These are phyloP conservation scores for Drosophila truncata DNA, from an alignment of 1,140 invertebrate species.

Conservation along the genomic window DNA sequence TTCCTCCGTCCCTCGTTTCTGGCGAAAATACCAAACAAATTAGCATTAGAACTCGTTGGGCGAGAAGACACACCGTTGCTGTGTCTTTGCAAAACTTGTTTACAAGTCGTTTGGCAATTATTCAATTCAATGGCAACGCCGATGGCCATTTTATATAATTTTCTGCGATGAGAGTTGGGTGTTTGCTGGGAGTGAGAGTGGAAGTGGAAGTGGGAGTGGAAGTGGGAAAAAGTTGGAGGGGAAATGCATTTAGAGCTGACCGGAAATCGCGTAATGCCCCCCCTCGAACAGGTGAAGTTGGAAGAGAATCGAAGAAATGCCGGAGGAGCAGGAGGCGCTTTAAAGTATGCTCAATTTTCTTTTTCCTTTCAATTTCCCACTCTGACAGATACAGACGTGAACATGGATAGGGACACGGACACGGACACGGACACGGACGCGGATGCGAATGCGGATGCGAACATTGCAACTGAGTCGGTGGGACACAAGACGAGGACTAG, in stretches of 20 bases:
- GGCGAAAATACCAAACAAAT: conserved; percentile 59
- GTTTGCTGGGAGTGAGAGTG: not conserved
- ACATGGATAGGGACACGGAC: conserved; percentile 25
- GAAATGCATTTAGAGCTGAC: conserved; percentile 57
- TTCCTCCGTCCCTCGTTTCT: not conserved
- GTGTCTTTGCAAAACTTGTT: conserved; percentile 59
- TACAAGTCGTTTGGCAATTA: conserved; percentile 78
- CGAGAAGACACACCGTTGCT: conserved; percentile 23
- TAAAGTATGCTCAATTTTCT: conserved; percentile 69
- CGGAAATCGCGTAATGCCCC: conserved; percentile 61
- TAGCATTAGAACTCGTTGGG: conserved; percentile 55
- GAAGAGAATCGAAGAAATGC: not conserved
- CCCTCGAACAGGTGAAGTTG: conserved; percentile 6
- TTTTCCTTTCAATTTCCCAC: conserved; percentile 68
- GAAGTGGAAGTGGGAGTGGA: not conserved
- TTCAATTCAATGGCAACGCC: conserved; percentile 69
- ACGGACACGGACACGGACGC: conserved; percentile 38
- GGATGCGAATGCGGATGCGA: not conserved
- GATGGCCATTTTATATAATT: conserved; percentile 59
- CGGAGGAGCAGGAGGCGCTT: conserved; percentile 27
- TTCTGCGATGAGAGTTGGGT: conserved; percentile 21
- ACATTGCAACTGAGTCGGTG: not conserved
- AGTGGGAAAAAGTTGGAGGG: not conserved
- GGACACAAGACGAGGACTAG: conserved; percentile 15
- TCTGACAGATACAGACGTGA: conserved; percentile 55